phyloP scores from a whole-genome alignment of 2,888 invertebrate species.

The Zootermopsis nevadensis region DNA sequence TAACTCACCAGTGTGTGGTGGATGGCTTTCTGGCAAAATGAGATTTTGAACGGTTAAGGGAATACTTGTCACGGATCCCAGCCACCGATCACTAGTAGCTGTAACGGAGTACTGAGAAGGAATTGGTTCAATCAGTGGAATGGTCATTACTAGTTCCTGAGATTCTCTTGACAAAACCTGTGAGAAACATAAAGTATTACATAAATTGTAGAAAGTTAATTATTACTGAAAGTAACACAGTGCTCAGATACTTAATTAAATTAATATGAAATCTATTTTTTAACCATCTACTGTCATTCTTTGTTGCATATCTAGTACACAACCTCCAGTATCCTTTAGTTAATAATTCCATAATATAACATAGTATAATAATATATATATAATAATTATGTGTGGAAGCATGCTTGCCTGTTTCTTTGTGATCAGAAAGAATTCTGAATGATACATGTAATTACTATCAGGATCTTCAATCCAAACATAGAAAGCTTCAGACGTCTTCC shows the following conservation, averaged over 20 bases:
- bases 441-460: slow-evolving; percentile 92
- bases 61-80: slow-evolving; percentile 68
- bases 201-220: too few relatives aligned
- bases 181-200: too few relatives aligned
- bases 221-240: too few relatives aligned
- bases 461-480: slow-evolving; percentile 99
- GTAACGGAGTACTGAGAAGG: slow-evolving; percentile 93
- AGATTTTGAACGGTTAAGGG: slow-evolving; percentile 78
- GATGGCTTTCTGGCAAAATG: slow-evolving; percentile 90
- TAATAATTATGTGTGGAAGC: too few relatives aligned
- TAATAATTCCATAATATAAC: too few relatives aligned
- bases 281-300: too few relatives aligned
- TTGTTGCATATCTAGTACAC: too few relatives aligned
- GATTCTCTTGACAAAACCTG: slow-evolving; percentile 78
- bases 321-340: too few relatives aligned
- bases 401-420: slow-evolving; percentile 60
- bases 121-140: slow-evolving; percentile 91
- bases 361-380: too few relatives aligned
- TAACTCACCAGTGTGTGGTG: slow-evolving; percentile 85
- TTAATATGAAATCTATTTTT: too few relatives aligned
- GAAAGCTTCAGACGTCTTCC: slow-evolving; percentile 88
- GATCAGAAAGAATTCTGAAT: slow-evolving; percentile 91
- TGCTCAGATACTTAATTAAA: too few relatives aligned
- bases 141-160: slow-evolving; percentile 92
- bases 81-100: slow-evolving; percentile 88